Evolutionary conservation across 2,113 vertebrate species (phyloP).

Genomic region (Stigmatopora nigra): DNA sequence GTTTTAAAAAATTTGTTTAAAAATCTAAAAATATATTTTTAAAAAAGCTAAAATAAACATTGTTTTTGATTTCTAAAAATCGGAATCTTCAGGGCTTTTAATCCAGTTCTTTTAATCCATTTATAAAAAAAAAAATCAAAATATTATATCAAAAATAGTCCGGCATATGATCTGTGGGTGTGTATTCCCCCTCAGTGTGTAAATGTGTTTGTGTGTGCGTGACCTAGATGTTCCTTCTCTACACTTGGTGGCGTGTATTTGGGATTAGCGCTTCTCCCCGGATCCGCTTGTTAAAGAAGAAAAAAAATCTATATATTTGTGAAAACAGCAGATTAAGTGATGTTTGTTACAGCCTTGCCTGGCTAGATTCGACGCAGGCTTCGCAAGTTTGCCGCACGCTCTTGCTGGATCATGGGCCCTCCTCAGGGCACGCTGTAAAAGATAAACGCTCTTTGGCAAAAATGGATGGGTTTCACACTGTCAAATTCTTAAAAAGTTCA

Average conservation of each 20-base stretch:
- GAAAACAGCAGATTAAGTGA: slow-evolving; percentile 53
- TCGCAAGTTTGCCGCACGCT: slow-evolving; percentile 20
- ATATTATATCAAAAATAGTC: too few relatives aligned
- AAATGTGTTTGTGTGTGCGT: slow-evolving; percentile 43
- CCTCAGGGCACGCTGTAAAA: slow-evolving; percentile 15
- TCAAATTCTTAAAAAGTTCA: neutral
- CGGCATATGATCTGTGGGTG: too few relatives aligned
- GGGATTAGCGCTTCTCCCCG: slow-evolving; percentile 36
- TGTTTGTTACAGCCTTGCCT: slow-evolving; percentile 26
- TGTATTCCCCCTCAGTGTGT: slow-evolving; percentile 44
- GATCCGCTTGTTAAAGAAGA: slow-evolving; percentile 6
- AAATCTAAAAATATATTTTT: too few relatives aligned
- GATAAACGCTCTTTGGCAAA: neutral
- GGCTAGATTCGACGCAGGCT: neutral
- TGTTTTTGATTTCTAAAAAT: too few relatives aligned
- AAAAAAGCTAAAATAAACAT: too few relatives aligned
- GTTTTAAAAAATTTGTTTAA: too few relatives aligned
- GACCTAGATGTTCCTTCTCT: slow-evolving; percentile 50
- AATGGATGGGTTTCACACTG: neutral
- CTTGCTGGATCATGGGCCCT: slow-evolving; percentile 17
- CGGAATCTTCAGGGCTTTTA: too few relatives aligned
- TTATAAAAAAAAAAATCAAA: too few relatives aligned
- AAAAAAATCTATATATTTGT: slow-evolving; percentile 31
- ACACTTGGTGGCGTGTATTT: slow-evolving; percentile 40
- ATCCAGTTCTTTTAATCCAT: too few relatives aligned